Evolutionary conservation across 2,113 vertebrate species (phyloP).

Genomic region (Chaenocephalus aceratus): DNA sequence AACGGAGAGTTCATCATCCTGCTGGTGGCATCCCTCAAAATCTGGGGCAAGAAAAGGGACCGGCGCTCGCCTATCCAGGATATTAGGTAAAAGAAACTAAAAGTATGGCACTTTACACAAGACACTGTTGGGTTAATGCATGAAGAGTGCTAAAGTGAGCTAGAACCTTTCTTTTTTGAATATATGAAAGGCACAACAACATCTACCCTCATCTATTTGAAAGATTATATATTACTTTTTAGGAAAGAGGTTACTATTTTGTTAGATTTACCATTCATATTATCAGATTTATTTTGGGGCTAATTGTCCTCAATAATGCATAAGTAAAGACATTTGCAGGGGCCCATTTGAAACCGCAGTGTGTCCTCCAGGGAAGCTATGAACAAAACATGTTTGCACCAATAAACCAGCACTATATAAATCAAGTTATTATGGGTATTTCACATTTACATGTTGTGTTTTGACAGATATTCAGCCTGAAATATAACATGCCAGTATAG

Average conservation of each 20-base stretch:
- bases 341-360: not conserved
- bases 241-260: too few species aligned
- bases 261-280: not conserved
- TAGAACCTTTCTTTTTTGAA: not conserved
- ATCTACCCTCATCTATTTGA: not conserved
- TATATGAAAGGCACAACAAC: not conserved
- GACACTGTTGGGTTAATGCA: not conserved
- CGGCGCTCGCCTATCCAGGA: conserved; percentile 93
- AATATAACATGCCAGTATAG: not conserved
- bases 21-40: conserved; percentile 94
- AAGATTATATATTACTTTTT: not conserved
- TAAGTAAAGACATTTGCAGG: not conserved
- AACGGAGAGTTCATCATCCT: conserved; percentile 98
- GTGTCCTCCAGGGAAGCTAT: not conserved
- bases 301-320: not conserved
- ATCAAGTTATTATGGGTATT: not conserved
- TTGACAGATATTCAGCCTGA: not conserved
- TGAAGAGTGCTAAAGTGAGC: not conserved
- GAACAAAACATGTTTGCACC: not conserved
- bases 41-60: conserved; percentile 98
- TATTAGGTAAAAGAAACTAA: conserved; percentile 86
- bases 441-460: too few species aligned
- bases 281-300: not conserved
- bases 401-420: not conserved
- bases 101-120: not conserved